A percentile compares a stretch with the other conserved stretches of the same genome.
phyloP scores from a whole-genome alignment of 2,797 vertebrate genomes.

The Brachymystax lenok region DNA sequence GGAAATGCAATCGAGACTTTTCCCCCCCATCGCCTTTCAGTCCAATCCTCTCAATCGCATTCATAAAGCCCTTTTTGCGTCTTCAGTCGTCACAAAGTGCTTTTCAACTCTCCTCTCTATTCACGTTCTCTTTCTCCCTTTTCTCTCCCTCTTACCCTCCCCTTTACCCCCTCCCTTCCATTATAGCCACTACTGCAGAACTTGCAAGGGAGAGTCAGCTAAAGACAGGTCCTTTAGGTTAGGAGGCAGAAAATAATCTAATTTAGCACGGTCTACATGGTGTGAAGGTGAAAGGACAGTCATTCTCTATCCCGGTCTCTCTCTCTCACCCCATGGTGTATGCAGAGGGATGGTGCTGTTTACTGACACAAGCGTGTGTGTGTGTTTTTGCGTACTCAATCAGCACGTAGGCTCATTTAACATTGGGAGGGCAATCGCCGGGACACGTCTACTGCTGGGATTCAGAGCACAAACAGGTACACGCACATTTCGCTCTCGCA shows the following conservation, averaged over 20 bases:
- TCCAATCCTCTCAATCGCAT: not conserved
- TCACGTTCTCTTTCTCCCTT: too few species aligned
- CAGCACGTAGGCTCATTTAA: too few species aligned
- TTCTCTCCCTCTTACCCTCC: not conserved
- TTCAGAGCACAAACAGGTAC: not conserved
- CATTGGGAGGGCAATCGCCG: too few species aligned
- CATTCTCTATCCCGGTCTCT: not conserved
- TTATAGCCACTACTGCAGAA: not conserved
- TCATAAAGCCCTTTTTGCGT: not conserved
- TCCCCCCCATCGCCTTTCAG: not conserved
- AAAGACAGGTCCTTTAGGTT: not conserved
- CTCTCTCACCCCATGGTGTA: not conserved
- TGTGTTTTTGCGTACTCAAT: slow-evolving; percentile 38
- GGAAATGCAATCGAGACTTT: too few species aligned
- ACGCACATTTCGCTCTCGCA: slow-evolving; percentile 9
- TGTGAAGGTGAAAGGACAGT: slow-evolving; percentile 60
- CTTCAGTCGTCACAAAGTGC: too few species aligned
- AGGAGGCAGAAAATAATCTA: slow-evolving; percentile 56
- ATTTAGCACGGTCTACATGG: slow-evolving; percentile 35
- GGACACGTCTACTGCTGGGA: too few species aligned
- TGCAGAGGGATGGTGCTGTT: not conserved
- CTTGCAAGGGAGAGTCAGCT: not conserved
- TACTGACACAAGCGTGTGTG: slow-evolving; percentile 34
- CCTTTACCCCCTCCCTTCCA: not conserved
- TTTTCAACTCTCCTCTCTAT: too few species aligned